Percentiles rank a stretch among this genome's conserved stretches.
Conservation (phyloP, 2,888 invertebrate species). For the Phragmatobia fuliginosa region DNA sequence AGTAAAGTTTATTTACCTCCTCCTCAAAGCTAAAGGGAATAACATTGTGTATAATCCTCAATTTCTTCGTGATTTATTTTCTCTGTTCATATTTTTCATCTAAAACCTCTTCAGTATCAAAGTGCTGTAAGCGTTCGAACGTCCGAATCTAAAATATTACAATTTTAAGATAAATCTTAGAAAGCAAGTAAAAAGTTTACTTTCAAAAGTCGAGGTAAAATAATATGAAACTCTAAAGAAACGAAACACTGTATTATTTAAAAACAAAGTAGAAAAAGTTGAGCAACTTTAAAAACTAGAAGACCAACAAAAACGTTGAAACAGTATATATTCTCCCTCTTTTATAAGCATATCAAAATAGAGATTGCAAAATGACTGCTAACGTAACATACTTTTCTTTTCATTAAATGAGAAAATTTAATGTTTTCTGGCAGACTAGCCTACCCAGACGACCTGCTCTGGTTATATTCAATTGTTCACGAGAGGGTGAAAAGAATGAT, state of each 20-base stretch:
- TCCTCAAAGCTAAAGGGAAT: not conserved
- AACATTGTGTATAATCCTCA: not conserved
- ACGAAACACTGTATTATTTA: not conserved
- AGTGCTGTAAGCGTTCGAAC: constrained; percentile 2
- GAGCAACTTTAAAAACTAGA: not conserved
- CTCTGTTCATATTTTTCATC: constrained; percentile 5
- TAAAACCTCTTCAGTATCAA: constrained; percentile 2
- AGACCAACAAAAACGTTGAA: not conserved
- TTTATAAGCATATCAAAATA: not conserved
- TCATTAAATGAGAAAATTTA: not conserved
- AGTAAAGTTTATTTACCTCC: not conserved
- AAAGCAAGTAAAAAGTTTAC: not conserved
- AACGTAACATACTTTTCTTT: not conserved
- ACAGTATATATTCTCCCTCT: not conserved
- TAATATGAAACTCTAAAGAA: not conserved
- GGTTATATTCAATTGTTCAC: not conserved
- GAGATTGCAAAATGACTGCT: not conserved
- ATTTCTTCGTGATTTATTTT: constrained; percentile 15
- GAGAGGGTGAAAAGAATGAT: not conserved
- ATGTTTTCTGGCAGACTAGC: not conserved
- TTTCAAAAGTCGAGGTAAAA: constrained; percentile 3
- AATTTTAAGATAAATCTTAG: constrained; percentile 12
- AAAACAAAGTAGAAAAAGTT: not conserved
- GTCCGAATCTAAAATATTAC: constrained; percentile 1
- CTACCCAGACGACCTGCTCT: not conserved